phyloP scores from a whole-genome alignment of 2,888 invertebrate genomes.

The Meganola albula region DNA sequence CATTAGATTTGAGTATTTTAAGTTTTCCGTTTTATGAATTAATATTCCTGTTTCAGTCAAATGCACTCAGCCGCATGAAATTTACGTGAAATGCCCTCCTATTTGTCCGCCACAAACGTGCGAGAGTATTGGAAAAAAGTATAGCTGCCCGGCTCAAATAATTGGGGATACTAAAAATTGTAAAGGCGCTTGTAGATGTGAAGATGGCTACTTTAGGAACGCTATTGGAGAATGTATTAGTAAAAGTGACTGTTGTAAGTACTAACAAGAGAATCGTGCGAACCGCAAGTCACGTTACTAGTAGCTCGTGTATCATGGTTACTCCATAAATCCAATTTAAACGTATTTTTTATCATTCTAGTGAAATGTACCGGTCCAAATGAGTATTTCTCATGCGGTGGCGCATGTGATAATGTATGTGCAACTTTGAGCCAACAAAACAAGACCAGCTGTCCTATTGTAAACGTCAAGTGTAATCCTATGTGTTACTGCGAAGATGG shows the following conservation, averaged over 20 bases:
- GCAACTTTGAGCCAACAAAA: constrained; percentile 30
- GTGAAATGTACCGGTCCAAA: constrained; percentile 32
- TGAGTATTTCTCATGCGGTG: constrained; percentile 44
- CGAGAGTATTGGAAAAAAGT: neutral
- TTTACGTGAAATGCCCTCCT: neutral
- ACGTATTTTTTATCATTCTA: constrained; percentile 9
- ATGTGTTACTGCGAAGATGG: constrained; percentile 42
- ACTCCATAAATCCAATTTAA: neutral
- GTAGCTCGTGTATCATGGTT: neutral
- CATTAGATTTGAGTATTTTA: too few species aligned
- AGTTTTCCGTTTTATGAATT: neutral
- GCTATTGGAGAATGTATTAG: constrained; percentile 27
- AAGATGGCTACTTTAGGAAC: constrained; percentile 21
- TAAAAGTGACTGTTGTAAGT: constrained; percentile 29
- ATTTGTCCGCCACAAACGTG: neutral
- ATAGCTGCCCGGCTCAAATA: neutral
- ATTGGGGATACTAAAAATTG: neutral
- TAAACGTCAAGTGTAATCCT: constrained; percentile 32
- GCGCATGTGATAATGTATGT: constrained; percentile 50
- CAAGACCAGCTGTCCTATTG: constrained; percentile 35
- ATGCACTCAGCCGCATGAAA: neutral
- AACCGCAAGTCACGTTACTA: neutral
- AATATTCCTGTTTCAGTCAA: neutral
- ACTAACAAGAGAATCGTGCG: neutral
- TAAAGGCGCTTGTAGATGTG: constrained; percentile 23